These are phyloP conservation scores for Diadophis punctatus DNA, from an alignment of 2,113 vertebrate genomes.

Conservation along the genomic window DNA sequence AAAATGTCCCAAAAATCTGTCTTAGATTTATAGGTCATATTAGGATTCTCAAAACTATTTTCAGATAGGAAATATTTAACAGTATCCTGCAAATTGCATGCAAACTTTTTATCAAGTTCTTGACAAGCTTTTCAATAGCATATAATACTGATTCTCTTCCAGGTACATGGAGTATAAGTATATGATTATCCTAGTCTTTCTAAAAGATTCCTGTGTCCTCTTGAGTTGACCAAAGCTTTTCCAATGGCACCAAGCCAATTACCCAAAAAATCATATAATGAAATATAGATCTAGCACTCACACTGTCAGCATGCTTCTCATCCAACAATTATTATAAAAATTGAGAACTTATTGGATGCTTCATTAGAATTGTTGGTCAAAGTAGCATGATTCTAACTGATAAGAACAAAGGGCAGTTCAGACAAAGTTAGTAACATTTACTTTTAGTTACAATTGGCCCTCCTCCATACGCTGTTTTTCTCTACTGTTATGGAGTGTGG, in stretches of 20 bases:
- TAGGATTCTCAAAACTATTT: background rate
- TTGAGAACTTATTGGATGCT: background rate
- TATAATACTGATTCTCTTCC: background rate
- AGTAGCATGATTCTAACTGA: background rate
- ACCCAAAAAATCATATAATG: background rate
- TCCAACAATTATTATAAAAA: background rate
- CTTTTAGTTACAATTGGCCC: background rate
- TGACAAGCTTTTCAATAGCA: background rate
- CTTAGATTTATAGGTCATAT: background rate
- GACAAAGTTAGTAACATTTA: background rate
- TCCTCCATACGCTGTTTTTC: background rate
- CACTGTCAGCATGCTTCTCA: background rate
- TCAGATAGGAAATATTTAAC: background rate
- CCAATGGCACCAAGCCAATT: background rate
- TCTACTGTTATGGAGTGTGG: background rate
- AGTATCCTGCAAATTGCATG: background rate
- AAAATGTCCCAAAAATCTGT: background rate
- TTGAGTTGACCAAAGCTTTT: background rate
- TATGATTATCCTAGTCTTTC: background rate
- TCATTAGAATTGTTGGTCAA: background rate
- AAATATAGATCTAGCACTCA: background rate
- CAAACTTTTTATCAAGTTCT: background rate
- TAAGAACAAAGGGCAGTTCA: background rate
- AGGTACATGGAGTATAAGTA: background rate
- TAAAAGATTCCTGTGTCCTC: background rate